Conservation (phyloP, 1,140 invertebrate genomes). For the Hetaerina americana region DNA sequence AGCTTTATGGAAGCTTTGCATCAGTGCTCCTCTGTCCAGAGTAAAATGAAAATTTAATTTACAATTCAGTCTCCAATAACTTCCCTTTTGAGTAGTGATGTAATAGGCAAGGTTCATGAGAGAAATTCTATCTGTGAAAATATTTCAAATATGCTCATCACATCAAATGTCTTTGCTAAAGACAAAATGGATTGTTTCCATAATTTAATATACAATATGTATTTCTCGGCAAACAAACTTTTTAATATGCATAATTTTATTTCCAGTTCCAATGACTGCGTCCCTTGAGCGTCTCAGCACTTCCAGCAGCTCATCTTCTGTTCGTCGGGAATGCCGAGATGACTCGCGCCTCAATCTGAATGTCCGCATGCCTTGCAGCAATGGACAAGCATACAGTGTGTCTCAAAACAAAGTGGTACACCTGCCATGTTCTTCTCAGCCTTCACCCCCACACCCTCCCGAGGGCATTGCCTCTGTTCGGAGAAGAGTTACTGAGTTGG, state of each 20-base stretch:
- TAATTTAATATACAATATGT: no score
- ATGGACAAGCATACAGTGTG: conserved; percentile 73
- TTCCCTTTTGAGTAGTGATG: no score
- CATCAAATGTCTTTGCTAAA: no score
- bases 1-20: no score
- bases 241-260: not conserved
- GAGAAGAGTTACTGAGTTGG: conserved; percentile 49
- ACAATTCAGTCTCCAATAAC: no score
- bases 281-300: not conserved
- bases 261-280: not conserved
- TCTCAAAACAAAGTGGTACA: conserved; percentile 79
- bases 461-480: conserved; percentile 30
- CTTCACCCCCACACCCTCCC: not conserved
- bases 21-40: no score
- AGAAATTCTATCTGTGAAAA: no score
- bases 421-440: conserved; percentile 32
- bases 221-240: no score
- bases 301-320: not conserved
- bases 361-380: conserved; percentile 66
- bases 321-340: conserved; percentile 35
- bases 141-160: no score
- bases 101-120: no score
- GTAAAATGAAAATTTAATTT: no score
- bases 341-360: conserved; percentile 31
- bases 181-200: no score